Evolutionary conservation across 2,113 vertebrate genomes (phyloP), one percentile per base, ranked within the genome.

Genomic region (Grallaria varia): DNA sequence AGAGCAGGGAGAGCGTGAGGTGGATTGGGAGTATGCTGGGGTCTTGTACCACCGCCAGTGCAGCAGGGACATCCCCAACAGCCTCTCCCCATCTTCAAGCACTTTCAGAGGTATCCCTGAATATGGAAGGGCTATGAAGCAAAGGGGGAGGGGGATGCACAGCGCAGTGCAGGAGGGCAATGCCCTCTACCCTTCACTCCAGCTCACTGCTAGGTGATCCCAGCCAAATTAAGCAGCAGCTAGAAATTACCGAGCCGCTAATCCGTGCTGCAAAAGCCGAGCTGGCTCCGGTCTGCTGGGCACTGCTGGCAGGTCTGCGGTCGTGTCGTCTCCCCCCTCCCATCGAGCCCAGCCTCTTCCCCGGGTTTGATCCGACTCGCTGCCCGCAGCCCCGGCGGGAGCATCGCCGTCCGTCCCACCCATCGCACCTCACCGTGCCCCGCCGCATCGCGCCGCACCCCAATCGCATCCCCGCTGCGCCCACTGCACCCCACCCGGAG

Each of bases 201-300:
- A 45, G 81, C 91, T 89, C 87, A 8, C 71, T 56, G 78, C 81
- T 19, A 37, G 81, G 77, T 93, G 93, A 96, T 81, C 89, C 84
- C 82, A 73, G 89, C 74, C 79, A 92, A 89, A 91, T 89, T 89
- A 95, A 96, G 93, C 91, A 84, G 77, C 84, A 52, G 89, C 77
- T 69, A 39, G 89, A 89, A 95, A 95, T 87, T 63, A 79, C 40
- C 33, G 56, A 82, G 84, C 23, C 35, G 13, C 62, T 90, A 93
- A 96, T 92, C 95, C 89, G 30, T 10, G 91, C 83, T 49, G 72
- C 80, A 33, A 91, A 37, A 87, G 78, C 88, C 55, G 62, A 60
- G 79, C 83, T 30, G 58, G 47, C 75, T 63, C 11, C 62, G 79
- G 37, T 83, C 47, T 79, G 93, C 53, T 1, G 68, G 72, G 50